Conservation (phyloP, 2,888 invertebrate species). For the Glyphotaelius pellucidus region DNA sequence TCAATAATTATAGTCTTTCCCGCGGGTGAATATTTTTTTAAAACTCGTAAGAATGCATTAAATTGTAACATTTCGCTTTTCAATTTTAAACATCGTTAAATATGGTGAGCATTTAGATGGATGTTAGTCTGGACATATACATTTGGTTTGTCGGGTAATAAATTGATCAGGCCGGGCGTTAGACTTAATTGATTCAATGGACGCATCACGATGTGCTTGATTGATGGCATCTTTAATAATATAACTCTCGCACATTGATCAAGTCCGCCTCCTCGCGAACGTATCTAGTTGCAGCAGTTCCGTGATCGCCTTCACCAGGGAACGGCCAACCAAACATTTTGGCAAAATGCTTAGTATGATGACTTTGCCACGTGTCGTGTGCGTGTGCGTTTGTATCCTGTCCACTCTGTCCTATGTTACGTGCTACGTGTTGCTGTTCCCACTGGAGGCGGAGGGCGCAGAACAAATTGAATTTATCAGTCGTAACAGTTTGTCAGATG, state of each 20-base stretch:
- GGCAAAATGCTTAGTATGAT: background rate
- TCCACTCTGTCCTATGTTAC: background rate
- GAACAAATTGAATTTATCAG: background rate
- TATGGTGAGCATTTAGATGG: background rate
- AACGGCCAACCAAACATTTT: background rate
- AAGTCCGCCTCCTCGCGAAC: background rate
- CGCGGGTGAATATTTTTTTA: too few relatives aligned
- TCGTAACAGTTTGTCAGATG: background rate
- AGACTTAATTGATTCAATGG: slow-evolving; percentile 14
- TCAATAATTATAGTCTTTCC: too few relatives aligned
- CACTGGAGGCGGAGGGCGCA: background rate
- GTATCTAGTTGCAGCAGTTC: background rate
- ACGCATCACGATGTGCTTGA: background rate
- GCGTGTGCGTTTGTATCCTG: background rate
- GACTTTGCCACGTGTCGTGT: background rate
- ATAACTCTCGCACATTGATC: background rate
- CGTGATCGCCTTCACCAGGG: background rate
- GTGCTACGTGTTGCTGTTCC: background rate
- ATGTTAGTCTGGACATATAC: background rate
- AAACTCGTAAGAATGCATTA: too few relatives aligned
- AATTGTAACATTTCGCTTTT: background rate
- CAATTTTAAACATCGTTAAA: too few relatives aligned
- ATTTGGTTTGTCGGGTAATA: background rate
- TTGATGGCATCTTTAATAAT: background rate
- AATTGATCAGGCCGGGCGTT: background rate